phyloP scores from a whole-genome alignment of 2,113 vertebrate genomes.

The Chaetura pelagica region DNA sequence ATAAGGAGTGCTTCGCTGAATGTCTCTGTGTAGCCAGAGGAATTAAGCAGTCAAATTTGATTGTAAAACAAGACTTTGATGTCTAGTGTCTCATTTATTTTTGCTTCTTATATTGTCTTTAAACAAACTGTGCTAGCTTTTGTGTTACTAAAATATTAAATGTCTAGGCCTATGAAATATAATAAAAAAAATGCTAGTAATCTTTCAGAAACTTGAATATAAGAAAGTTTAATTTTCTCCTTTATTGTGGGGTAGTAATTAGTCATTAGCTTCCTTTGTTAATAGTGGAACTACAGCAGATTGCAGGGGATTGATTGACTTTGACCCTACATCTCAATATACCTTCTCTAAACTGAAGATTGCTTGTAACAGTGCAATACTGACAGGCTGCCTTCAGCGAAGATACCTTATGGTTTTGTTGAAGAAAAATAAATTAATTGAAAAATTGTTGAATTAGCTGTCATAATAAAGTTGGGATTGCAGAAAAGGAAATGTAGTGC shows the following conservation, averaged over 20 bases:
- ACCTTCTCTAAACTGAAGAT: not conserved
- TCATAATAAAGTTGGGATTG: not conserved
- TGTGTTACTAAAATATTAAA: not conserved
- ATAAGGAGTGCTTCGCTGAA: not conserved
- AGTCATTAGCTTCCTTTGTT: not conserved
- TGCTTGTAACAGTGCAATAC: not conserved
- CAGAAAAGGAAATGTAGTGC: not conserved
- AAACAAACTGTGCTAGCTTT: not conserved
- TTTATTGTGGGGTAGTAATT: not conserved
- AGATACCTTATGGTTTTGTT: not conserved
- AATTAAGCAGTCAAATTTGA: not conserved
- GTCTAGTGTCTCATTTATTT: not conserved
- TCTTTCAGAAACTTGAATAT: not conserved
- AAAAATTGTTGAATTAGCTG: not conserved
- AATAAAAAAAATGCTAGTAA: not conserved
- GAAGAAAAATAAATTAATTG: not conserved
- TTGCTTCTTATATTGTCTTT: not conserved
- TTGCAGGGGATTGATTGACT: not conserved
- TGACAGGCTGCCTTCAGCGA: not conserved
- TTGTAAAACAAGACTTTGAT: not conserved
- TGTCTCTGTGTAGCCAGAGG: not conserved
- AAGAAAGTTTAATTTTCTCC: not conserved
- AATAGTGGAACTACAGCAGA: not conserved
- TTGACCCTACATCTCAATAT: not conserved
- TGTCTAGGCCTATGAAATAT: not conserved